A percentile compares a stretch with the other conserved stretches of the same genome.
These are phyloP conservation scores for Labrus mixtus DNA, from an alignment of 2,113 vertebrate genomes.

Conservation along the genomic window DNA sequence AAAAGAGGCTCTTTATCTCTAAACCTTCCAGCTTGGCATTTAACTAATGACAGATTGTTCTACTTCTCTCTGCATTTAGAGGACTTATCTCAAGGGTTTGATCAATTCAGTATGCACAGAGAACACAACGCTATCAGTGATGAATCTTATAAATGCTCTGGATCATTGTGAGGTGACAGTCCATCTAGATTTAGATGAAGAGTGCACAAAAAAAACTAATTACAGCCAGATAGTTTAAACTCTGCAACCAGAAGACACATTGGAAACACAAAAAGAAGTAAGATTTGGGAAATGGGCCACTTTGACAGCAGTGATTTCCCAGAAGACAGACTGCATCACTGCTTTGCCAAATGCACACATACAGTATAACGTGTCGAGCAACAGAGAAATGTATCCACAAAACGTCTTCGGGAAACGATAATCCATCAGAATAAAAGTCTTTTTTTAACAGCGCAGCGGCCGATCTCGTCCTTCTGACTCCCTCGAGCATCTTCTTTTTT, in stretches of 20 bases:
- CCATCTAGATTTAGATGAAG: not conserved
- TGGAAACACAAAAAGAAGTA: conserved; percentile 28
- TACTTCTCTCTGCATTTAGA: conserved; percentile 35
- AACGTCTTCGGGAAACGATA: not conserved
- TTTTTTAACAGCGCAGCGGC: conserved; percentile 12
- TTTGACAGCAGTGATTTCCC: conserved; percentile 34
- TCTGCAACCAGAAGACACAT: conserved; percentile 15
- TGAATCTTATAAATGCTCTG: conserved; percentile 17
- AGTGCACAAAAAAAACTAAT: not conserved
- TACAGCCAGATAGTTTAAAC: not conserved
- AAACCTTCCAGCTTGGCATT: conserved; percentile 3
- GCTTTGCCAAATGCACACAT: conserved; percentile 31
- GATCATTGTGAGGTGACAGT: conserved; percentile 12
- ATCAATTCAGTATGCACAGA: conserved; percentile 8
- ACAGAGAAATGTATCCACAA: conserved; percentile 20
- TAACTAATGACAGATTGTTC: conserved; percentile 24
- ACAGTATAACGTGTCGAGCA: conserved; percentile 15
- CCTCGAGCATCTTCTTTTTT: not conserved
- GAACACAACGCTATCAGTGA: conserved; percentile 17
- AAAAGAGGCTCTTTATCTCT: conserved; percentile 34
- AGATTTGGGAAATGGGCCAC: conserved; percentile 24
- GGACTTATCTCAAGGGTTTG: not conserved
- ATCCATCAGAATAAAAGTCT: conserved; percentile 15
- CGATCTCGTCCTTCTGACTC: conserved; percentile 9
- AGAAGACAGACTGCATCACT: conserved; percentile 17